Percentiles rank a stretch among this genome's conserved stretches.
These are phyloP conservation scores for Epiblema foenella DNA, from an alignment of 2,888 invertebrate species.

Conservation along the genomic window DNA sequence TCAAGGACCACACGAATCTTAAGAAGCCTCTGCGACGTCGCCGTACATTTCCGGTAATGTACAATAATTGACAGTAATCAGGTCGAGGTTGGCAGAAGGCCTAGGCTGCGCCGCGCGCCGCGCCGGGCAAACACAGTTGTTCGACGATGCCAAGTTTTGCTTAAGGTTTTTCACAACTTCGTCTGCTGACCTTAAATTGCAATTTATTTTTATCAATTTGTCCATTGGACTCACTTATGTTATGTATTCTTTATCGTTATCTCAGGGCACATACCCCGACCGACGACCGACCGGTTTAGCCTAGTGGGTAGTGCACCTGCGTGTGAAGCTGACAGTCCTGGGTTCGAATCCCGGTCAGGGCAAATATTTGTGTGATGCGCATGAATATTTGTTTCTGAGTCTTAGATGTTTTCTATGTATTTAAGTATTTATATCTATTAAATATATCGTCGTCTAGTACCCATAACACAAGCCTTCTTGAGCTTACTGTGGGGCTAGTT, in stretches of 20 bases:
- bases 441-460: no score
- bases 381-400: no score
- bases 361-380: no score
- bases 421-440: no score
- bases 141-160: conserved; percentile 2
- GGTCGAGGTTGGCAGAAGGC: conserved; percentile 34
- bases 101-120: conserved; percentile 29
- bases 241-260: neutral
- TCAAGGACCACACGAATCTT: neutral
- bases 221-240: neutral
- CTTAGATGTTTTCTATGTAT: no score
- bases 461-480: no score
- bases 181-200: conserved; percentile 1
- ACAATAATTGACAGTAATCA: conserved; percentile 19
- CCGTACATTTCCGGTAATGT: conserved; percentile 25
- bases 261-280: no score
- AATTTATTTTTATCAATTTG: neutral
- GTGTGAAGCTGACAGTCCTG: no score
- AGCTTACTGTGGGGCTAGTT: no score
- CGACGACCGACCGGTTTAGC: no score
- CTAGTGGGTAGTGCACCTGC: no score
- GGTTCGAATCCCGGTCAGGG: no score
- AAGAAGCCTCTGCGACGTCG: conserved; percentile 5
- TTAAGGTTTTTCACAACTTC: conserved; percentile 4
- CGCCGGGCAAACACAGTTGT: conserved; percentile 24